Conservation (phyloP, 2,888 invertebrate genomes). For the Drosophila acutilabella region DNA sequence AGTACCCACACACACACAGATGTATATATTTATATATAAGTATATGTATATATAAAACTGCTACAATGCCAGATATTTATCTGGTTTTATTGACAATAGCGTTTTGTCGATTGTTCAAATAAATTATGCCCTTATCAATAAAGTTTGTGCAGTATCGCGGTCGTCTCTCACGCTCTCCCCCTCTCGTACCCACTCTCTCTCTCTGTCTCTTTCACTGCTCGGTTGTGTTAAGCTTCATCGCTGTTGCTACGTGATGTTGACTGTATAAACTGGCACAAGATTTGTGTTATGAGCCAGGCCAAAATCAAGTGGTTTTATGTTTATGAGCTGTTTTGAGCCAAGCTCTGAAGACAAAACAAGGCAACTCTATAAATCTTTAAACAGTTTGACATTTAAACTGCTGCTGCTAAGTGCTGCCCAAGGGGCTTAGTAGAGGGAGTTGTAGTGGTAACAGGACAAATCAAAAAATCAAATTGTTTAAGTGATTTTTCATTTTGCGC, state of each 20-base stretch:
- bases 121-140: slow-evolving; percentile 81
- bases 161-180: neutral
- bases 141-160: slow-evolving; percentile 36
- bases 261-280: slow-evolving; percentile 72
- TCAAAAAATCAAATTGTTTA: slow-evolving; percentile 79
- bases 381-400: slow-evolving; percentile 19
- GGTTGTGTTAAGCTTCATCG: slow-evolving; percentile 3
- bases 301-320: slow-evolving; percentile 70
- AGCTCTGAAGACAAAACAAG: slow-evolving; percentile 3
- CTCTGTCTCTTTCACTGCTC: neutral
- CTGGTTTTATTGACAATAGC: slow-evolving; percentile 80
- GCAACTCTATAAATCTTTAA: slow-evolving; percentile 73
- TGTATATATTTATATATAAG: slow-evolving; percentile 5
- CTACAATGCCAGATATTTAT: slow-evolving; percentile 79
- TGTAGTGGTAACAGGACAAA: slow-evolving; percentile 43
- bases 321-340: slow-evolving; percentile 58
- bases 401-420: slow-evolving; percentile 5
- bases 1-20: neutral
- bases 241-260: slow-evolving; percentile 71
- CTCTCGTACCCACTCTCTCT: neutral
- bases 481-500: slow-evolving; percentile 82
- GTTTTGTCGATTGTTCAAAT: slow-evolving; percentile 82
- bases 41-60: slow-evolving; percentile 50
- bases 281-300: slow-evolving; percentile 67
- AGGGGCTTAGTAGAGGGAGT: neutral